Base-by-base conservation (phyloP, 2,113 vertebrate species). In the Glaucidium brasilianum region DNA sequence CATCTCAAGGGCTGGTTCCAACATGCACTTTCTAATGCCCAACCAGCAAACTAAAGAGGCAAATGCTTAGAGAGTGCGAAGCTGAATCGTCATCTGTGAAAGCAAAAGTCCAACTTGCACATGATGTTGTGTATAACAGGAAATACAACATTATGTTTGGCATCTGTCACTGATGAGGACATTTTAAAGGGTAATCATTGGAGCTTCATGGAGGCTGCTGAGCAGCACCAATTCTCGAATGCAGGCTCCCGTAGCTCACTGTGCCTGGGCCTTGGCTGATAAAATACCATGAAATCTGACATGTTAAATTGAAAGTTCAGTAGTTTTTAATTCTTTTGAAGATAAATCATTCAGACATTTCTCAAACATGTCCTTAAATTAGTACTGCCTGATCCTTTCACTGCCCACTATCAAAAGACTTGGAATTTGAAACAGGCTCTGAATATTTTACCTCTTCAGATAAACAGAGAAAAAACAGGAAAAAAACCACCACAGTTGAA, bases 21-120 rank as follows among this genome's bases (percentile, higher is more conserved):
- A 21, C 0, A 1, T 26, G 35, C 20, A 13, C 59, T 43, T 79
- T 0, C 0, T n/a, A 34, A 73, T 14, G 45, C 22, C 14, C 21
- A 19, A 71, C 63, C 49, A 45, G 29, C 15, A 76, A 76, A 53
- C 17, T 32, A 10, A 50, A 5, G 35, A n/a, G 32, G 41, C 5
- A 56, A 41, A 84, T 47, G 15, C n/a, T 80, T 15, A 29, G 49
- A 29, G 5, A n/a, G 14, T 22, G 29, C 6, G 6, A 85, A 85
- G 41, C 23, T 43, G 55, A 78, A 50, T n/a, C 41, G 34, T 8
- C 11, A 17, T 6, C 49, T 34, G 25, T 16, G 35, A 85, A 71
- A 64, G 35, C 29, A 85, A 47, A 59, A 23, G 34, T 25, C 34
- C 30, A 59, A 9, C 30, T 39, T 75, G 15, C 17, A 14, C 29